A percentile compares a stretch with the other conserved stretches of the same genome.
Evolutionary conservation across 2,888 invertebrate genomes (phyloP).

Genomic region (Hetaerina titia): DNA sequence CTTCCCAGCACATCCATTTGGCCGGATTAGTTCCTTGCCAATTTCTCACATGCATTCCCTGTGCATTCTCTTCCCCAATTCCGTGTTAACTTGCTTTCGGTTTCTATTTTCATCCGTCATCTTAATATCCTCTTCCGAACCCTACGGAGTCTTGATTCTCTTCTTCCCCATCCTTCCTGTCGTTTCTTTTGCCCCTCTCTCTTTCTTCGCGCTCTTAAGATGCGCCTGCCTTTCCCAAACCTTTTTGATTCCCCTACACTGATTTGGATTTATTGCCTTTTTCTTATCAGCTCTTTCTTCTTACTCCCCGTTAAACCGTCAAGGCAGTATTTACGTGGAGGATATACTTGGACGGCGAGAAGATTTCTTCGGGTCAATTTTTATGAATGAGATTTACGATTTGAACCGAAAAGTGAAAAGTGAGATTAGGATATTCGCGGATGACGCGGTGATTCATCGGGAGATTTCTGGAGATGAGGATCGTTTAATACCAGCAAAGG

Average conservation of each 20-base stretch:
- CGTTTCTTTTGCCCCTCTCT: neutral
- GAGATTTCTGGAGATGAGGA: too few species aligned
- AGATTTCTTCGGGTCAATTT: neutral
- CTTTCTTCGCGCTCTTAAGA: neutral
- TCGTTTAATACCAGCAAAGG: too few species aligned
- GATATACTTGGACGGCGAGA: too few species aligned
- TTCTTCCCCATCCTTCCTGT: too few species aligned
- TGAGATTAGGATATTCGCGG: too few species aligned
- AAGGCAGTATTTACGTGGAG: too few species aligned
- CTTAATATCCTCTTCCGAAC: neutral
- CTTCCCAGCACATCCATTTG: neutral
- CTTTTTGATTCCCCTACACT: neutral
- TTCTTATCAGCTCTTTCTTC: neutral
- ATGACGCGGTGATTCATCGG: too few species aligned
- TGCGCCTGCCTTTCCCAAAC: neutral
- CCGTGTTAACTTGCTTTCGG: neutral
- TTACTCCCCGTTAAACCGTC: neutral
- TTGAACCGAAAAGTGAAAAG: too few species aligned
- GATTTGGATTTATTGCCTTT: neutral
- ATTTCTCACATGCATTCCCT: too few species aligned
- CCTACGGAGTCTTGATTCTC: neutral
- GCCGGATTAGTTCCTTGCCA: neutral
- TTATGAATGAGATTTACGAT: too few species aligned
- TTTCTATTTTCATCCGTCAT: neutral
- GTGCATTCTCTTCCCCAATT: neutral